These are phyloP conservation scores for Nycticebus coucang DNA, from an alignment of 2,113 vertebrate genomes.

Conservation along the genomic window DNA sequence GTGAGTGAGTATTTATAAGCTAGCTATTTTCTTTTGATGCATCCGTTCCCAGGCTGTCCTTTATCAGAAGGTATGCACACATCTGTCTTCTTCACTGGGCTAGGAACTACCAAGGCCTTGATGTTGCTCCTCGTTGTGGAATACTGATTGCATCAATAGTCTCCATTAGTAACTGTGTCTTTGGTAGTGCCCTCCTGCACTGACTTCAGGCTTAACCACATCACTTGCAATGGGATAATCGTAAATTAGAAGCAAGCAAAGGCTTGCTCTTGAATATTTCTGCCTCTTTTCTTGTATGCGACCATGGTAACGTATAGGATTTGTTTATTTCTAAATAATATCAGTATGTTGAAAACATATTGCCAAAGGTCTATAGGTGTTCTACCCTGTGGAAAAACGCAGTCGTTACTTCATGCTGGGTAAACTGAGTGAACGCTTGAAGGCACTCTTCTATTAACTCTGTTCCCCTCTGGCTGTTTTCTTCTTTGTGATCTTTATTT, in stretches of 20 bases:
- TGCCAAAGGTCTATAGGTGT: no score
- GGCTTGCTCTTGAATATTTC: not conserved
- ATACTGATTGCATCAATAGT: not conserved
- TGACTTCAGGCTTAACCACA: not conserved
- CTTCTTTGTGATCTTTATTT: no score
- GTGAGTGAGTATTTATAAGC: conserved; percentile 15
- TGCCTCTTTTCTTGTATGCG: not conserved
- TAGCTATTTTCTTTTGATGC: not conserved
- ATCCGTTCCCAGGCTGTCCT: not conserved
- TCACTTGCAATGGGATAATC: not conserved
- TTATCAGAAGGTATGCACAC: not conserved
- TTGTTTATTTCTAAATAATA: no score
- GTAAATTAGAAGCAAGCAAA: not conserved
- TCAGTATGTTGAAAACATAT: no score
- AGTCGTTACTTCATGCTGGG: no score
- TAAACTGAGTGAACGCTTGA: no score
- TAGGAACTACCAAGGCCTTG: not conserved
- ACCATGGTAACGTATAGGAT: not conserved
- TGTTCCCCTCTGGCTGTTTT: no score
- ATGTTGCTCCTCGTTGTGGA: not conserved
- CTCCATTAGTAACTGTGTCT: not conserved
- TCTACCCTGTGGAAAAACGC: no score
- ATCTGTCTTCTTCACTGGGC: not conserved
- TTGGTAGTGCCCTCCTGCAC: not conserved
- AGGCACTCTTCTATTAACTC: no score